Base-by-base conservation (phyloP, 1,140 invertebrate genomes). In the Coenobita brevimanus region DNA sequence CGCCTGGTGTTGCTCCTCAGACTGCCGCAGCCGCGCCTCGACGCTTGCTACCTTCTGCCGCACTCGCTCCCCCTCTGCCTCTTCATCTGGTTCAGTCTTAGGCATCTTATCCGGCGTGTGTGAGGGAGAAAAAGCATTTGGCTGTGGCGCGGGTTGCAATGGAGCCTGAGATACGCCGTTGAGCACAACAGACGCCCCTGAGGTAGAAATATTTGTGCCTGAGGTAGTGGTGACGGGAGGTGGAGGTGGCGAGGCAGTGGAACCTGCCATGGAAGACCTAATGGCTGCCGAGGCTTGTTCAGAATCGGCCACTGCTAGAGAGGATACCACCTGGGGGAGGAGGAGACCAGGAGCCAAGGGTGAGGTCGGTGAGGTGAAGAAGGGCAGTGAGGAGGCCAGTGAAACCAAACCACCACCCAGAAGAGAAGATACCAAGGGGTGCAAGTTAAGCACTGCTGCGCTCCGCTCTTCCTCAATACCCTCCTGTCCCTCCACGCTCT, bases 361-460 rank as follows among this genome's bases (percentile, higher is more conserved):
- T 27, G 88, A 84, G 57, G 81, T n/a, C 76, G 60, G 73, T 2
- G 88, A 79, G 30, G 88, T 46, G 10, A 89, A 46, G 75, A 89
- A 89, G 10, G 88, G 88, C 21, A 89, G 60, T 50, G 84, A 71
- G 8, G 84, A 64, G 43, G 84, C 73, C 36, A 87, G 57, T 13
- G 84, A 80, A 0, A 75, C 84, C 24, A 89, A 62, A 24, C 81
- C 82, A 0, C 88, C 88, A 64, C 88, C 80, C 4, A 89, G 21
- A 3, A 89, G 71, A 1, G 88, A 89, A 1, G 88, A 79, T 6
- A 89, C 88, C n/a, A 89, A 38, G 50, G 88, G 88, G 30, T 89
- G 88, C 17, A 89, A 62, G 54, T 71, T 89, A 21, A 89, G 71
- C 21, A 89, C 75, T 15, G 88, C 38, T 46, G 54, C 43, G 41